A percentile compares a stretch with the other conserved stretches of the same genome.
Conservation (phyloP, 2,888 invertebrate genomes). For the Chrysodeixis includens region DNA sequence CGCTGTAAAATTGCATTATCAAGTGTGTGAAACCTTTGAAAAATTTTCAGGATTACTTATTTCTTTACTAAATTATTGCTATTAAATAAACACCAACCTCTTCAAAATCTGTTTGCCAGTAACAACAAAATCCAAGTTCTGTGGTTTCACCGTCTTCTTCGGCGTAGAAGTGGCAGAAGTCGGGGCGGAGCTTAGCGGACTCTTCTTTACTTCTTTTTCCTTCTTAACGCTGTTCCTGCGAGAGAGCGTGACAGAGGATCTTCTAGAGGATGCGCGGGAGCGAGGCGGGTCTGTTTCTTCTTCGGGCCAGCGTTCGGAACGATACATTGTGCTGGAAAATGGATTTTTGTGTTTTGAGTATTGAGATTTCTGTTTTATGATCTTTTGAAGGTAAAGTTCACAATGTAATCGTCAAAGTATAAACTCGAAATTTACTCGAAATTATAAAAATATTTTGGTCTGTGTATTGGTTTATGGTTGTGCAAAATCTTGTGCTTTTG, state of each 20-base stretch:
- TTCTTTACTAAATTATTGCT: too few relatives aligned
- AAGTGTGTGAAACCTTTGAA: too few relatives aligned
- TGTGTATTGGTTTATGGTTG: too few relatives aligned
- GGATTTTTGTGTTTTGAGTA: too few relatives aligned
- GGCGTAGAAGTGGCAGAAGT: conserved; percentile 71
- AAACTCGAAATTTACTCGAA: too few relatives aligned
- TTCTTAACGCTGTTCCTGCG: conserved; percentile 76
- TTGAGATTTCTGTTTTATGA: too few relatives aligned
- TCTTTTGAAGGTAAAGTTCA: too few relatives aligned
- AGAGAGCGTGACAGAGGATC: conserved; percentile 74
- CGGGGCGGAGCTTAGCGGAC: conserved; percentile 56
- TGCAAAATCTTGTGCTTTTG: too few relatives aligned
- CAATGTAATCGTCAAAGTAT: too few relatives aligned
- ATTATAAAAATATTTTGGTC: too few relatives aligned
- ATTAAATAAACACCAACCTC: conserved; percentile 67
- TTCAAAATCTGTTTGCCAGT: conserved; percentile 81
- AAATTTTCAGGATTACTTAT: too few relatives aligned
- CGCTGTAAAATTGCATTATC: too few relatives aligned
- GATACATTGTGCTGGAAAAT: conserved; percentile 48
- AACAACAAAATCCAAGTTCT: conserved; percentile 77
- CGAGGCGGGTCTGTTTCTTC: conserved; percentile 64
- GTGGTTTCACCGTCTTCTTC: conserved; percentile 67
- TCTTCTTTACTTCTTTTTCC: conserved; percentile 59
- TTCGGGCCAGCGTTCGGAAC: conserved; percentile 60
- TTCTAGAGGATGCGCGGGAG: conserved; percentile 71